Evolutionary conservation across 2,888 invertebrate genomes (phyloP), one percentile per base, ranked within the genome.

Genomic region (Spicauda simplicius): DNA sequence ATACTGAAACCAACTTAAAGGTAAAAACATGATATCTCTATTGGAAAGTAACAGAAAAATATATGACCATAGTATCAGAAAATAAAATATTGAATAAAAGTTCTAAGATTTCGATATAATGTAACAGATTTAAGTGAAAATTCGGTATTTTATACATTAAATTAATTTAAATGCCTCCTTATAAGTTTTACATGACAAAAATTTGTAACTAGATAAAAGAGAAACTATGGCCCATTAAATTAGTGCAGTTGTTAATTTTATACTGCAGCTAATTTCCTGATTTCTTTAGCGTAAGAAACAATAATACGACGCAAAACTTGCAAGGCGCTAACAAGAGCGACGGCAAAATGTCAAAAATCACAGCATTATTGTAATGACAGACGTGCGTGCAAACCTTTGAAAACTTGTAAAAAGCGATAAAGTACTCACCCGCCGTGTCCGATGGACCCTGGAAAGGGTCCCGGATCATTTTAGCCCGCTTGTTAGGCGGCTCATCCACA

Each of bases 401-500:
- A 74, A 88, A 87, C 80, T 85, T 73, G 76, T 79, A 77, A 84
- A 87, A 87, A 86, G 84, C 74, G 80, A 79, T 80, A 86, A 86
- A 85, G 82, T 85, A 92, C 95, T 95, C 93, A 97, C 97, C 97
- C 88, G 96, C 95, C 81, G 96, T 95, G 90, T 97, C 97, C 79
- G 96, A 96, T 81, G 96, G 95, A 87, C 96, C 96, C 94, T 96
- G 96, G 91, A 96, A 97, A 87, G 96, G 95, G 94, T 97, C 96
- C 86, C 94, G 93, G 91, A 98, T 96, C 94, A 98, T 96, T 94
- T 98, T 98, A 88, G 96, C 97, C 96, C 98, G 96, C 96, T 98
- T 98, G 90, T 96, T 97, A 93, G 98, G 98, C 95, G 98, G 98
- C 94, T 98, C 98, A 94, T 97, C 97, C 94, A 96, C 96, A 91